Conservation (phyloP, 2,888 invertebrate species). For the Platypus cylindrus region DNA sequence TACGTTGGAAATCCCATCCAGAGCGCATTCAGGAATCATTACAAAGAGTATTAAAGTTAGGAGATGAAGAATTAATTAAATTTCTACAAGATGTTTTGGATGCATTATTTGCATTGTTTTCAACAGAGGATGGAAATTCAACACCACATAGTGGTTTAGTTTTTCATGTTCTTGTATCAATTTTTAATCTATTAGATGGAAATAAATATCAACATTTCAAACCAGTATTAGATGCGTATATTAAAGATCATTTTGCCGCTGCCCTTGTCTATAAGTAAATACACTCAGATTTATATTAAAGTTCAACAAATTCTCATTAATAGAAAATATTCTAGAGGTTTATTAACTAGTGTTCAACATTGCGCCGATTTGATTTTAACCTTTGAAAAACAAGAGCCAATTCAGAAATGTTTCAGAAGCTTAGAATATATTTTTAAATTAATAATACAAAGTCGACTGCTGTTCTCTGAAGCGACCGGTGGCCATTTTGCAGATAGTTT, state of each 20-base stretch:
- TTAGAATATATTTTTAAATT: slow-evolving; percentile 87
- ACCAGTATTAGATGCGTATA: slow-evolving; percentile 88
- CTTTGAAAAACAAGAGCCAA: slow-evolving; percentile 78
- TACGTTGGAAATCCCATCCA: slow-evolving; percentile 86
- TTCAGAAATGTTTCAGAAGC: slow-evolving; percentile 80
- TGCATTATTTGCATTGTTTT: slow-evolving; percentile 84
- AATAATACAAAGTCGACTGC: slow-evolving; percentile 73
- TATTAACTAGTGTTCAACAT: slow-evolving; percentile 80
- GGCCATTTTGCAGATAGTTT: slow-evolving; percentile 85
- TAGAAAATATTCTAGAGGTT: slow-evolving; percentile 44
- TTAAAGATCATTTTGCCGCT: slow-evolving; percentile 87
- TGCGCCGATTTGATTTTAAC: slow-evolving; percentile 78
- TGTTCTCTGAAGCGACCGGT: slow-evolving; percentile 77
- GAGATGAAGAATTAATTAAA: slow-evolving; percentile 84
- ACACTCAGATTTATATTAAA: not conserved
- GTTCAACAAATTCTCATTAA: not conserved
- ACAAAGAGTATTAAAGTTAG: slow-evolving; percentile 66
- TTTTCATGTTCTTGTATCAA: slow-evolving; percentile 83
- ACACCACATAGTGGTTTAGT: slow-evolving; percentile 83
- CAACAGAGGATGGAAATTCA: slow-evolving; percentile 82
- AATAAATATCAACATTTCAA: slow-evolving; percentile 89
- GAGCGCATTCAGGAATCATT: slow-evolving; percentile 79
- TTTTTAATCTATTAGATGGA: slow-evolving; percentile 81
- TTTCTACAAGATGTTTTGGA: slow-evolving; percentile 91
- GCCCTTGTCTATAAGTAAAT: slow-evolving; percentile 84